phyloP scores from a whole-genome alignment of 1,140 invertebrate genomes.

The Pachypsylla venusta region DNA sequence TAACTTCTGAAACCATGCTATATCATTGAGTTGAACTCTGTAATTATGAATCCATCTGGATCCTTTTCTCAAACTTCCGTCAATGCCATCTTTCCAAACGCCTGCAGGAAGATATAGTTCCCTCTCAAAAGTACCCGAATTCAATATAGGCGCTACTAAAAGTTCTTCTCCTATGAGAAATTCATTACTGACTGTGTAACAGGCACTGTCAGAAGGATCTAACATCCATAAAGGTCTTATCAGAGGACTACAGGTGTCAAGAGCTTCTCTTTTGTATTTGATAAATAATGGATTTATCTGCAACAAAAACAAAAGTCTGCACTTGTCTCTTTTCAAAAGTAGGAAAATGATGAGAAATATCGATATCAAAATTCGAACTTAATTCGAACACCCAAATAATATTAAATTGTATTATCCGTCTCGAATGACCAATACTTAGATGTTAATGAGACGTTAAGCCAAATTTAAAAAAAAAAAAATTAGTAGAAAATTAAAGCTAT shows the following conservation, averaged over 20 bases:
- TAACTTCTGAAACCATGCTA: slow-evolving; percentile 73
- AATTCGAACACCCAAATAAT: too few species aligned
- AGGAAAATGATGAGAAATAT: too few species aligned
- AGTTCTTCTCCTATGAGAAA: slow-evolving; percentile 82
- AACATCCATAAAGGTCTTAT: slow-evolving; percentile 86
- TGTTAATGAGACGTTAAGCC: too few species aligned
- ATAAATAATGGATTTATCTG: slow-evolving; percentile 55
- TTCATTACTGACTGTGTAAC: slow-evolving; percentile 65
- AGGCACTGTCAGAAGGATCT: slow-evolving; percentile 60
- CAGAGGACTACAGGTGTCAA: slow-evolving; percentile 64
- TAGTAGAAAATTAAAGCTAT: too few species aligned
- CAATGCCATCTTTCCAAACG: slow-evolving; percentile 78
- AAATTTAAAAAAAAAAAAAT: too few species aligned
- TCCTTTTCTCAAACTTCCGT: slow-evolving; percentile 65
- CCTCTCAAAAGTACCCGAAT: slow-evolving; percentile 43
- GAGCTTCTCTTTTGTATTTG: slow-evolving; percentile 54
- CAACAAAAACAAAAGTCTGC: slow-evolving; percentile 14
- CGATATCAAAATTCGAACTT: too few species aligned
- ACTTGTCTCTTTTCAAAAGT: too few species aligned
- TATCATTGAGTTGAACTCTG: slow-evolving; percentile 54
- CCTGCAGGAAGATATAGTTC: slow-evolving; percentile 71
- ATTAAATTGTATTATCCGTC: too few species aligned
- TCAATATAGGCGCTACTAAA: slow-evolving; percentile 77
- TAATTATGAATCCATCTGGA: slow-evolving; percentile 81
- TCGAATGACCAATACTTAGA: too few species aligned